Percentiles rank a stretch among this genome's conserved stretches.
These are phyloP conservation scores for Meriones unguiculatus DNA, from an alignment of 2,113 vertebrate species.

Conservation along the genomic window DNA sequence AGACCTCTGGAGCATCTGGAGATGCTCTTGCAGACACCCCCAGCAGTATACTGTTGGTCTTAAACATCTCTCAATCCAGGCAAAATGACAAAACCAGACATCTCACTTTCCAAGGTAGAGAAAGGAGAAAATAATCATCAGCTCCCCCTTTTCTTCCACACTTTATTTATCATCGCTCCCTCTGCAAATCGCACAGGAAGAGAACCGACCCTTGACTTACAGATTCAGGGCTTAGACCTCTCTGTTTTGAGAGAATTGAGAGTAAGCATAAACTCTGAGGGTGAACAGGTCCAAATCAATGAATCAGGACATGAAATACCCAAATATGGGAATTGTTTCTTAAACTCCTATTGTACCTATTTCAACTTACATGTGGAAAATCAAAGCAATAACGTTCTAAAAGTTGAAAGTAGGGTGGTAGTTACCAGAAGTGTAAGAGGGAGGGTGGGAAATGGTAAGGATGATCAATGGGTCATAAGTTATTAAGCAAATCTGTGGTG, in stretches of 20 bases:
- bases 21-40: not conserved
- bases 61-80: not conserved
- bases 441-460: not conserved
- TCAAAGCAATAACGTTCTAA: not conserved
- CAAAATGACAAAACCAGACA: not conserved
- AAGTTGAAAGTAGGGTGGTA: not conserved
- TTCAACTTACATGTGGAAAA: not conserved
- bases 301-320: not conserved
- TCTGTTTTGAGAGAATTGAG: not conserved
- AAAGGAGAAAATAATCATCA: not conserved
- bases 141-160: not conserved
- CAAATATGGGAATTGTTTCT: not conserved
- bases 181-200: not conserved
- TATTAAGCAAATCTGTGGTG: not conserved
- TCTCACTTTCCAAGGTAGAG: not conserved
- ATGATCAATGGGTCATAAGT: not conserved
- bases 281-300: not conserved
- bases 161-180: accelerated
- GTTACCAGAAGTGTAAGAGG: too few species aligned
- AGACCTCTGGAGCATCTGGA: not conserved
- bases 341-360: not conserved
- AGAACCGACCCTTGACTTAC: not conserved
- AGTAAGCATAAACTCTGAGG: not conserved
- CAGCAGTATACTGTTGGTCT: not conserved
- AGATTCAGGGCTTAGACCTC: not conserved